These are phyloP conservation scores for Meandrina meandrites DNA, from an alignment of 92 coral and sea anemone genomes.

Conservation along the genomic window DNA sequence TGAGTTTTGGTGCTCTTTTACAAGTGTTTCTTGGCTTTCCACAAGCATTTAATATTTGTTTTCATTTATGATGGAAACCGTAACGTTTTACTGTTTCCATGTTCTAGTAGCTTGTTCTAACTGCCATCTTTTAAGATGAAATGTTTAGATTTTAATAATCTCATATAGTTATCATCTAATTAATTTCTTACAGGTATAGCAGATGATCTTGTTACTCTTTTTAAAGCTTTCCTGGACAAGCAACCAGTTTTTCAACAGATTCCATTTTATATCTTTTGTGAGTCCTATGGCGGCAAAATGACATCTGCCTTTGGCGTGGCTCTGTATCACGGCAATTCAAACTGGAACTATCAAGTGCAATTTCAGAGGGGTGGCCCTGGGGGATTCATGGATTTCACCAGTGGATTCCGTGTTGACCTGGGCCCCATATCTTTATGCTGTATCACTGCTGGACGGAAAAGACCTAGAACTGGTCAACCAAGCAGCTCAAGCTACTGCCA, in stretches of 20 bases:
- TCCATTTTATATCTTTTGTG: slow-evolving; percentile 94
- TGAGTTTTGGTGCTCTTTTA: too few species aligned
- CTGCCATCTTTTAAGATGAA: too few species aligned
- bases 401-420: slow-evolving; percentile 87
- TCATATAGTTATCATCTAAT: background rate
- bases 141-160: too few species aligned
- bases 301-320: slow-evolving; percentile 95
- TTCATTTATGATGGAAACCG: too few species aligned
- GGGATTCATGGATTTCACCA: slow-evolving; percentile 99
- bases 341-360: slow-evolving; percentile 68
- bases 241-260: slow-evolving; percentile 74
- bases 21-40: background rate
- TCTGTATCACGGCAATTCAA: slow-evolving; percentile 71
- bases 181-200: slow-evolving; percentile 77
- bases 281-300: slow-evolving; percentile 98
- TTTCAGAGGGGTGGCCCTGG: slow-evolving; percentile 92
- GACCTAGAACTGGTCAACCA: slow-evolving; percentile 68
- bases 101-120: too few species aligned
- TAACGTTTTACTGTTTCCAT: too few species aligned
- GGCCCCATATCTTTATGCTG: slow-evolving; percentile 92
- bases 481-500: slow-evolving; percentile 80
- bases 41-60: too few species aligned
- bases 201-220: slow-evolving; percentile 78
- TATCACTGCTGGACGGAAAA: slow-evolving; percentile 76
- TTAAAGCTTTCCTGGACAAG: slow-evolving; percentile 77